A percentile compares a stretch with the other conserved stretches of the same genome.
Conservation (phyloP, 2,888 invertebrate species). For the Ecliptopera silaceata region DNA sequence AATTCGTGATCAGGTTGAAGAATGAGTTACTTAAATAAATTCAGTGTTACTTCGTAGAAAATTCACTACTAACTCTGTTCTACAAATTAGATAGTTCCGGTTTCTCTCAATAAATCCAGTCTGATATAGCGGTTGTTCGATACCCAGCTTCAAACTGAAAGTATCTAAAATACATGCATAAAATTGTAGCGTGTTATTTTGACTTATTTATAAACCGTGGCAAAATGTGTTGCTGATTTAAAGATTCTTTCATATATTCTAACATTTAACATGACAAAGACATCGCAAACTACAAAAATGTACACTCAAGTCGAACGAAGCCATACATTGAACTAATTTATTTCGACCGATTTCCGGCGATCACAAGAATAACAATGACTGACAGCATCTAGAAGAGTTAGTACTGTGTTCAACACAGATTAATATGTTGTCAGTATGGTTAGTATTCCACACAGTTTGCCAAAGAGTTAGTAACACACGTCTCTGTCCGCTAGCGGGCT, state of each 20-base stretch:
- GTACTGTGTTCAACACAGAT: slow-evolving; percentile 6
- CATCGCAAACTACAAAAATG: too few species aligned
- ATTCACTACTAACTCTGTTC: background rate
- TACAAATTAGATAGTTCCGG: background rate
- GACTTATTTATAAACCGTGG: background rate
- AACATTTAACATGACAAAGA: too few species aligned
- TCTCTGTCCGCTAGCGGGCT: slow-evolving; percentile 50
- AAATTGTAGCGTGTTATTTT: background rate
- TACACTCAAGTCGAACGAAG: background rate
- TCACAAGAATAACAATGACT: slow-evolving; percentile 56
- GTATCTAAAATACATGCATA: background rate
- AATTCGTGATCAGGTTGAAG: background rate
- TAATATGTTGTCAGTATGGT: slow-evolving; percentile 6
- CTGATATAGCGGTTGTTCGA: background rate
- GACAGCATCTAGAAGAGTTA: slow-evolving; percentile 21
- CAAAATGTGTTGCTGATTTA: too few species aligned
- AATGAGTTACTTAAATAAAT: too few species aligned
- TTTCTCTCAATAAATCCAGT: background rate
- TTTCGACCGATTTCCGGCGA: slow-evolving; percentile 47
- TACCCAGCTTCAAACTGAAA: background rate
- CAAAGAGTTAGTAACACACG: slow-evolving; percentile 29
- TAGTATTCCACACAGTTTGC: slow-evolving; percentile 16
- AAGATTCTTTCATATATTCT: too few species aligned
- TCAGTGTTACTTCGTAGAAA: background rate
- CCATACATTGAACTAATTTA: background rate